Evolutionary conservation across 2,113 vertebrate species (phyloP).

Genomic region (Megalops atlanticus): DNA sequence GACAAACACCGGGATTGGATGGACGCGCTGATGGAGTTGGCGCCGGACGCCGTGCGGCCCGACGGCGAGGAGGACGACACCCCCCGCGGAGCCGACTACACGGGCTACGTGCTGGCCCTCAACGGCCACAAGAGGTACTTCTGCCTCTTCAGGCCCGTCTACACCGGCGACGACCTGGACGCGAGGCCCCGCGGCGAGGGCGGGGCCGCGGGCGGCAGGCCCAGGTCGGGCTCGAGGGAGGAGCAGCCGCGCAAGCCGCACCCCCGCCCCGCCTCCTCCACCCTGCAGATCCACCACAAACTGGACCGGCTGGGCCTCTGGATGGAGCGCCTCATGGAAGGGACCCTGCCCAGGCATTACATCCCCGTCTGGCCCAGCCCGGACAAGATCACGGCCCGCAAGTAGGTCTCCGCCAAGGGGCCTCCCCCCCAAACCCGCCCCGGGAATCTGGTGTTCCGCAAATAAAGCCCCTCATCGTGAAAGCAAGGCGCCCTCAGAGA

Average conservation of each 20-base stretch:
- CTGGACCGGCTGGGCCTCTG: constrained; percentile 89
- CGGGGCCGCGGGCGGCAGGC: constrained; percentile 48
- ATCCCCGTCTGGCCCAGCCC: constrained; percentile 89
- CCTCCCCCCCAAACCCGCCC: too few species aligned
- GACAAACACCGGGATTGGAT: constrained; percentile 95
- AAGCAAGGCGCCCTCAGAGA: background rate
- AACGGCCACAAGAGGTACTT: constrained; percentile 97
- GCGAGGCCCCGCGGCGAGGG: constrained; percentile 66
- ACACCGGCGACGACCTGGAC: constrained; percentile 77
- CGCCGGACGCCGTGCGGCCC: constrained; percentile 80
- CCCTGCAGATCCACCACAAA: constrained; percentile 85
- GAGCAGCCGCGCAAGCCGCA: constrained; percentile 59
- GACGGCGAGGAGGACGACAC: constrained; percentile 78
- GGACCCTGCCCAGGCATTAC: constrained; percentile 91
- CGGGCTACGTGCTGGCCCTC: constrained; percentile 89
- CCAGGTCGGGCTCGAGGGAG: constrained; percentile 59
- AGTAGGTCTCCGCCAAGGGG: constrained; percentile 47
- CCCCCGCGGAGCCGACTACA: constrained; percentile 82
- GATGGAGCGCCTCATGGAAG: constrained; percentile 95
- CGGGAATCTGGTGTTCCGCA: background rate
- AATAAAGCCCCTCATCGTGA: background rate
- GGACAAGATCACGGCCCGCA: constrained; percentile 73
- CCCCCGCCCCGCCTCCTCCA: constrained; percentile 65
- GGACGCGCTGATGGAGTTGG: constrained; percentile 83
- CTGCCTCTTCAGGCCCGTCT: constrained; percentile 91